These are phyloP conservation scores for Caenorhabditis imperialis DNA, from an alignment of 2,888 invertebrate genomes.

Conservation along the genomic window DNA sequence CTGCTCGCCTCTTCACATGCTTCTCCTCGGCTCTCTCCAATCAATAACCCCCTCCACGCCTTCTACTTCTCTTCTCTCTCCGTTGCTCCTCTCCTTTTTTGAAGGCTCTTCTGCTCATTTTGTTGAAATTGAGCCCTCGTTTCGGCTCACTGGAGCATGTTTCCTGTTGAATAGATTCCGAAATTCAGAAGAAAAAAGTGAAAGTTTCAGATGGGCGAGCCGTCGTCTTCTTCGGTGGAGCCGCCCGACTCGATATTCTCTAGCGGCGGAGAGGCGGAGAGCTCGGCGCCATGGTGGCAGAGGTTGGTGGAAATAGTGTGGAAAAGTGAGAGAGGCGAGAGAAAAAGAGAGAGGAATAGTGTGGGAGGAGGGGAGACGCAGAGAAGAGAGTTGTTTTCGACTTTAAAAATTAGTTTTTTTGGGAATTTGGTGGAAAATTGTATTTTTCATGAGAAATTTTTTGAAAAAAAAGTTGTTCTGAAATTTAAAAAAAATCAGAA, in stretches of 20 bases:
- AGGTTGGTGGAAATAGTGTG: too few relatives aligned
- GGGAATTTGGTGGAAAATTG: too few relatives aligned
- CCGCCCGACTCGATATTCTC: constrained; percentile 75
- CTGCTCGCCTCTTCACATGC: constrained; percentile 10
- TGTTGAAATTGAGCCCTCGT: constrained; percentile 14
- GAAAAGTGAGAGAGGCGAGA: too few relatives aligned
- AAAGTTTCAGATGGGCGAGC: constrained; percentile 5
- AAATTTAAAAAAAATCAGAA: too few relatives aligned
- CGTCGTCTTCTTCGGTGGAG: constrained; percentile 52
- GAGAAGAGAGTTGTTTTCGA: too few relatives aligned
- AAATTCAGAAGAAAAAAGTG: too few relatives aligned
- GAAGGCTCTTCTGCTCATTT: constrained; percentile 10
- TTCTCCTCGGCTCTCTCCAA: constrained; percentile 35
- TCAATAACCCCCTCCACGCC: constrained; percentile 37
- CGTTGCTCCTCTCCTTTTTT: constrained; percentile 13
- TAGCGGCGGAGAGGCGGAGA: constrained; percentile 55
- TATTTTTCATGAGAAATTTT: too few relatives aligned
- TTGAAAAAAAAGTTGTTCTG: too few relatives aligned
- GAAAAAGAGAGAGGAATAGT: too few relatives aligned
- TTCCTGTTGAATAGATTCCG: not conserved
- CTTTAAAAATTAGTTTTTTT: too few relatives aligned
- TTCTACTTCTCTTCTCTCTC: constrained; percentile 24
- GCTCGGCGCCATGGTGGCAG: constrained; percentile 73
- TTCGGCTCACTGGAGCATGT: too few relatives aligned
- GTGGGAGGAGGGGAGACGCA: too few relatives aligned